Evolutionary conservation across 2,888 invertebrate species (phyloP).

Genomic region (Hoplodrina ambigua): DNA sequence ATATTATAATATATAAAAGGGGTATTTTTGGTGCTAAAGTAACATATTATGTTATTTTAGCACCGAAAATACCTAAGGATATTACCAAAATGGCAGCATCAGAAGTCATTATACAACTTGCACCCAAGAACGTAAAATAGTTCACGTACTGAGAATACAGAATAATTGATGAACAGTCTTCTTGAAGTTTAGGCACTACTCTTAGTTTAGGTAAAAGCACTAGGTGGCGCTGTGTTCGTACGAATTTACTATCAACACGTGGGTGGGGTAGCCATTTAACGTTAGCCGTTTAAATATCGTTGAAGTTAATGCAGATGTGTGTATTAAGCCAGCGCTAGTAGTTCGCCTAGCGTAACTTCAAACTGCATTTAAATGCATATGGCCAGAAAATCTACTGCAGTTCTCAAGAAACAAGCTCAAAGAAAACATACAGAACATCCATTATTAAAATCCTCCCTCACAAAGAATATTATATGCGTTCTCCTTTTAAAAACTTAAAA

Average conservation of each 20-base stretch:
- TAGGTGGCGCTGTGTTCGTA: constrained; percentile 28
- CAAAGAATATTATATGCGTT: constrained; percentile 24
- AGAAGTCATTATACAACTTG: constrained; percentile 4
- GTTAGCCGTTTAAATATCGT: constrained; percentile 3
- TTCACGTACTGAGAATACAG: constrained; percentile 44
- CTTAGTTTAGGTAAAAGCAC: constrained; percentile 26
- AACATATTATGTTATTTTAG: no score
- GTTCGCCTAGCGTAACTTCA: constrained; percentile 6
- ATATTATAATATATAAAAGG: no score
- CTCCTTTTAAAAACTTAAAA: constrained; percentile 34
- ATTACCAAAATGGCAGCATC: background rate
- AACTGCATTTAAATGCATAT: constrained; percentile 21
- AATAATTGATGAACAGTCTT: constrained; percentile 51
- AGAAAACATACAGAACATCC: constrained; percentile 7
- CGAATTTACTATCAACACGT: constrained; percentile 38
- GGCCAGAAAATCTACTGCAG: constrained; percentile 16
- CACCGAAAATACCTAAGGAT: no score
- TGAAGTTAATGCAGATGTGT: no score
- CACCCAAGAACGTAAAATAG: constrained; percentile 24
- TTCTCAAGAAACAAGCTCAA: background rate
- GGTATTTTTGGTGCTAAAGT: no score
- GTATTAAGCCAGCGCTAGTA: constrained; percentile 13
- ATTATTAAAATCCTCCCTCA: constrained; percentile 34
- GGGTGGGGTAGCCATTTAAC: constrained; percentile 6
- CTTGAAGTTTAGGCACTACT: constrained; percentile 18